These are phyloP conservation scores for Mastigias papua DNA, from an alignment of 30 jellyfish, hydroid and myxozoan genomes.

Conservation along the genomic window DNA sequence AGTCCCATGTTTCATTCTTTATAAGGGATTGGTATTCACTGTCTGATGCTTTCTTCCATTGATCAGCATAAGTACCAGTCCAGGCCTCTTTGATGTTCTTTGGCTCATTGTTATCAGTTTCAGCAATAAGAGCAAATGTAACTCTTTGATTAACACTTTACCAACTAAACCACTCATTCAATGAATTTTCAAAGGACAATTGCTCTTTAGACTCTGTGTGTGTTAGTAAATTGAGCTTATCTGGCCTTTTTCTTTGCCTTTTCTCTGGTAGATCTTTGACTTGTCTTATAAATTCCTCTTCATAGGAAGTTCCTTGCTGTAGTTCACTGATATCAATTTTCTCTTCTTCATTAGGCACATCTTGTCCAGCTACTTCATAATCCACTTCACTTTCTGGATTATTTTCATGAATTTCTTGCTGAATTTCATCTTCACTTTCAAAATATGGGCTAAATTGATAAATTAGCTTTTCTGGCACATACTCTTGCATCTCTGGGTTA, in stretches of 20 bases:
- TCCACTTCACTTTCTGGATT: not conserved
- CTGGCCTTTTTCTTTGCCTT: not conserved
- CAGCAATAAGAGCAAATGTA: slow-evolving; percentile 5
- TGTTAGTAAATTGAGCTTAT: too few species aligned
- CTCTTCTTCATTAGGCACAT: slow-evolving; percentile 12
- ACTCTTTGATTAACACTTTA: too few species aligned
- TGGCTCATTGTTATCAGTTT: slow-evolving; percentile 48
- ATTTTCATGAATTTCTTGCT: not conserved
- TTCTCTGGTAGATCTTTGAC: slow-evolving; percentile 7
- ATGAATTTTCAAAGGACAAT: too few species aligned
- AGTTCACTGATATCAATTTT: not conserved
- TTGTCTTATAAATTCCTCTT: slow-evolving; percentile 25
- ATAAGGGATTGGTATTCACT: slow-evolving; percentile 38
- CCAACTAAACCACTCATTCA: too few species aligned
- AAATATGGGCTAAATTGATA: not conserved
- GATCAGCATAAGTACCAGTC: not conserved
- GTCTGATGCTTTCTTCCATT: slow-evolving; percentile 53
- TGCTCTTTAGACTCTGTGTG: not conserved
- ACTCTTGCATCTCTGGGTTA: not conserved
- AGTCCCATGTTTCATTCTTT: slow-evolving; percentile 63
- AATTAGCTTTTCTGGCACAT: too few species aligned
- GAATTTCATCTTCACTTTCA: not conserved
- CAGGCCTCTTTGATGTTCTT: slow-evolving; percentile 21
- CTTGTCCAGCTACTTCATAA: not conserved
- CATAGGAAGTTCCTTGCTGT: not conserved